A percentile compares a stretch with the other conserved stretches of the same genome.
Conservation (phyloP, 2,888 invertebrate species). For the Pyrrhia umbra region DNA sequence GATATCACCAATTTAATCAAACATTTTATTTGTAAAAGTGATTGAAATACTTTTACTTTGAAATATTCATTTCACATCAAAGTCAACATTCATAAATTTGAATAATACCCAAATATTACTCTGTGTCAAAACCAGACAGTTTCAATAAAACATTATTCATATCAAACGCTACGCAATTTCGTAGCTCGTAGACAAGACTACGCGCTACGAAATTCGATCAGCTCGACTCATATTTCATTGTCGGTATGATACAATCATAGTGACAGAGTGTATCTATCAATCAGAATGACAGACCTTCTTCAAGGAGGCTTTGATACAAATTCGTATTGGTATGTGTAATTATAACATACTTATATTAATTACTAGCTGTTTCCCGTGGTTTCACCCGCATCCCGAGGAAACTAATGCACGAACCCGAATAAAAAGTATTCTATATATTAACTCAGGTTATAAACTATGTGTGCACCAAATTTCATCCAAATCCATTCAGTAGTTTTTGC, state of each 20-base stretch:
- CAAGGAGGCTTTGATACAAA: conserved; percentile 40
- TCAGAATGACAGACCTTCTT: conserved; percentile 61
- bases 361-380: too few relatives aligned
- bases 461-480: not conserved
- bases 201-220: conserved; percentile 58
- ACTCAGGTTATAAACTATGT: not conserved
- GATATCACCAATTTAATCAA: too few relatives aligned
- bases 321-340: not conserved
- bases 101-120: not conserved
- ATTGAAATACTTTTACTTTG: not conserved
- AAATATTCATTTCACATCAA: not conserved
- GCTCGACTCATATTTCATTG: conserved; percentile 66
- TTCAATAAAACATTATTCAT: not conserved
- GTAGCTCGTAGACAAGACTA: conserved; percentile 61
- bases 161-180: conserved; percentile 51
- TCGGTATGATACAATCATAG: conserved; percentile 60
- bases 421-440: too few relatives aligned
- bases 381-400: too few relatives aligned
- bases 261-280: conserved; percentile 65
- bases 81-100: not conserved
- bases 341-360: too few relatives aligned
- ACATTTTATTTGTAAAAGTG: too few relatives aligned
- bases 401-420: too few relatives aligned
- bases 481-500: not conserved
- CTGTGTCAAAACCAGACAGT: not conserved